Percentiles rank a stretch among this genome's conserved stretches.
phyloP scores from a whole-genome alignment of 1,140 invertebrate genomes.

The Trachymyrmex septentrionalis region DNA sequence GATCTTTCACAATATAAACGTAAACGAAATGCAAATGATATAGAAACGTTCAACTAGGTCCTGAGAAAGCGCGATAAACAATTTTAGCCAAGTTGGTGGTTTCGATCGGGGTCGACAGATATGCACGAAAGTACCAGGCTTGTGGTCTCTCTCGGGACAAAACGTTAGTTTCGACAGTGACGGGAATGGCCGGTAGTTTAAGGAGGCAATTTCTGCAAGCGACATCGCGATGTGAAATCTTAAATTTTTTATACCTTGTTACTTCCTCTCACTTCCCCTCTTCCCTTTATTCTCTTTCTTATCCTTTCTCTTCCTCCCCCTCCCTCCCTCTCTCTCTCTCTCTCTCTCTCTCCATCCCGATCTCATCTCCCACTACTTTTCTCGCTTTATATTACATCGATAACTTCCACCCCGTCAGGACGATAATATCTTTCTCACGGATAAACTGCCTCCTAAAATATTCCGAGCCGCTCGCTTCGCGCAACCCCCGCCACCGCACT shows the following conservation, averaged over 20 bases:
- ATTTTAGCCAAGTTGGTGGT: slow-evolving; percentile 11
- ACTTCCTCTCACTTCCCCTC: neutral
- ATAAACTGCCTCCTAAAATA: slow-evolving; percentile 63
- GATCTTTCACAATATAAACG: neutral
- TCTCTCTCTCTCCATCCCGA: neutral
- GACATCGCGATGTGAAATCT: slow-evolving; percentile 23
- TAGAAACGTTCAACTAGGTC: neutral
- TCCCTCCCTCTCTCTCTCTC: too few species aligned
- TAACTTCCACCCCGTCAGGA: slow-evolving; percentile 46
- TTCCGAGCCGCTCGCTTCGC: slow-evolving; percentile 40
- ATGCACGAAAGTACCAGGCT: slow-evolving; percentile 23
- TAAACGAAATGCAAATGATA: neutral
- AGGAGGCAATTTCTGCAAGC: slow-evolving; percentile 33
- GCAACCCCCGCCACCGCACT: neutral
- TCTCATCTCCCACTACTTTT: slow-evolving; percentile 17
- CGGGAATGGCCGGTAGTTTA: slow-evolving; percentile 12
- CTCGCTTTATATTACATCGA: slow-evolving; percentile 60
- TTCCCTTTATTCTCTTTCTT: neutral
- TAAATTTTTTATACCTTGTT: slow-evolving; percentile 54
- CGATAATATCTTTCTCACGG: slow-evolving; percentile 54
- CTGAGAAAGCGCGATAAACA: slow-evolving; percentile 14
- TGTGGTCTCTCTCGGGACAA: neutral
- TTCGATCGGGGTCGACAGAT: slow-evolving; percentile 38
- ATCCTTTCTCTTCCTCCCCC: too few species aligned
- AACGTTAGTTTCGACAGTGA: slow-evolving; percentile 23